Evolutionary conservation across 2,888 invertebrate species (phyloP), one percentile per base, ranked within the genome.

Genomic region (Hoplodrina blanda): DNA sequence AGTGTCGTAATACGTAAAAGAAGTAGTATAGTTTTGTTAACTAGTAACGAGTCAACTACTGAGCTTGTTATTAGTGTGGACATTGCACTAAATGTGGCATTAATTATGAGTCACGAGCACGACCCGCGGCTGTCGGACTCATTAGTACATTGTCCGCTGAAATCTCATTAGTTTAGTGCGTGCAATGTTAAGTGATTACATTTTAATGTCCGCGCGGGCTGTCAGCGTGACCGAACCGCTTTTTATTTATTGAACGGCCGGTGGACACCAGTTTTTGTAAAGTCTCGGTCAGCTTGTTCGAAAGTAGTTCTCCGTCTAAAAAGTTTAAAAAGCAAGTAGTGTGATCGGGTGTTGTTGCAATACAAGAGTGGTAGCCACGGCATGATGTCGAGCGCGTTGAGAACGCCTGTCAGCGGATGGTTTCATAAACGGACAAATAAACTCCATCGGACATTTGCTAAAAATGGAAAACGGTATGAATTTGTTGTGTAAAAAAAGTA

Each of bases 161-260:
- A 94, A 95, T 94, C 94, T 94, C 94, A 94, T 95, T 95, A 94
- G 92, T 93, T 89, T 91, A 89, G 92, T 94, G 94, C 93, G 94
- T 94, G 93, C 92, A 90, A 88, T 92, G 92, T 93, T 93, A 93
- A 94, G 93, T 94, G 94, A 94, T 94, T 94, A 95, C 92, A 92
- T 94, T 94, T 93, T 92, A 93, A 92, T 92, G 92, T 91, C 85
- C 81, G 84, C 88, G 86, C 85, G 85, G 84, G 68, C 85, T 88
- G 92, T 89, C 90, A 87, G 89, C 87, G 88, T 90, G 90, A 87
- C 88, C 88, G 85, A 88, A 89, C 89, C 85, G 87, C 85, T 88
- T 90, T 91, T 92, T 92, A 90, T 92, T 92, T 91, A 88, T 88
- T 89, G 85, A 88, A 81, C 85, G 80, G 78, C 72, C 77, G 78